A percentile compares a stretch with the other conserved stretches of the same genome.
Evolutionary conservation across 2,113 vertebrate species (phyloP).

Genomic region (Galeopterus variegatus): DNA sequence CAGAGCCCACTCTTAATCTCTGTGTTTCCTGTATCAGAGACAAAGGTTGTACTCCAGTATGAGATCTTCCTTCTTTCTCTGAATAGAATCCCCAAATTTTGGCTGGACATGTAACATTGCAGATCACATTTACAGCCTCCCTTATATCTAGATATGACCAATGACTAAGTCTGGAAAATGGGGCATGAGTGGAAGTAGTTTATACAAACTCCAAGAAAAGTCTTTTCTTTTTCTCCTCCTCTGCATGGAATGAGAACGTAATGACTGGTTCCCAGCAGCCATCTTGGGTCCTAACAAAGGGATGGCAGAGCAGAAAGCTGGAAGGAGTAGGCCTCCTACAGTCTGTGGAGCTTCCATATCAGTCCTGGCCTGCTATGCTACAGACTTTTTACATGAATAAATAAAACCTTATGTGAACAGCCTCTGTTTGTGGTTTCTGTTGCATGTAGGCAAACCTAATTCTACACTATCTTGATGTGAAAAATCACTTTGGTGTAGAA

Average conservation of each 20-base stretch:
- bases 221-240: background rate
- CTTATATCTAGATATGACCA: background rate
- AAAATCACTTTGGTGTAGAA: slow-evolving; percentile 70
- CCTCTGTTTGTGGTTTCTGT: slow-evolving; percentile 30
- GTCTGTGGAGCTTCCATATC: background rate
- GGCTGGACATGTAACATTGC: background rate
- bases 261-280: background rate
- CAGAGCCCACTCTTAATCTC: background rate
- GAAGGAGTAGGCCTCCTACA: background rate
- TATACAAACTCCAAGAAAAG: background rate
- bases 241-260: background rate
- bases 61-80: background rate
- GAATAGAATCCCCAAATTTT: background rate
- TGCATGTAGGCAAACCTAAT: slow-evolving; percentile 51
- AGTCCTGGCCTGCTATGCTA: background rate
- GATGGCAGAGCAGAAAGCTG: background rate
- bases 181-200: background rate
- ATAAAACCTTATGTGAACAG: slow-evolving; percentile 64
- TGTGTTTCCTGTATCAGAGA: background rate
- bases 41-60: background rate
- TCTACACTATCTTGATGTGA: slow-evolving; percentile 56
- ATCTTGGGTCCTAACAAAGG: background rate
- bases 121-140: background rate
- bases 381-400: slow-evolving; percentile 28
- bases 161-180: background rate